Base-by-base conservation (phyloP, 2,888 invertebrate genomes). In the Brachylomia viminalis region DNA sequence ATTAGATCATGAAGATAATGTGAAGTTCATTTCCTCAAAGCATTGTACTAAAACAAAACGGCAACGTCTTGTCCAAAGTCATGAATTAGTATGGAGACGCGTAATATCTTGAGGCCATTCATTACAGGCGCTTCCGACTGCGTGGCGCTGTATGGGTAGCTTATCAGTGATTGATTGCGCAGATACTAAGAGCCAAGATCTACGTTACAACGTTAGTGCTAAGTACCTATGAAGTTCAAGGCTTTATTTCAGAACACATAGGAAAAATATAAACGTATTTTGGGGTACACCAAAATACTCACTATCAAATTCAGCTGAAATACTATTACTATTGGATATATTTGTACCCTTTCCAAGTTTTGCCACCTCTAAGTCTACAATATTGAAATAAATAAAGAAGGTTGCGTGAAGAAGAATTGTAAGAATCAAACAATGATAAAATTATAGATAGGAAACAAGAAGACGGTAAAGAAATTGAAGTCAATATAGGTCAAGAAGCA, bases 121-220 rank as follows among this genome's bases (percentile, higher is more conserved):
- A 87, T 88, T 87, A 87, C 84, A 67, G 77, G 30, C 69, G 77
- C 78, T 87, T 88, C 88, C 89, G 87, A 86, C 87, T 88, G 87
- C 87, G 87, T 82, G 80, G 79, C 78, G 71, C 64, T 85, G 78
- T 87, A 82, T 87, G 80, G 88, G 86, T 82, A 82, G 89, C 89
- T 87, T 88, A 87, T 87, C 87, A 77, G 86, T 87, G 87, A 87
- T 87, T 88, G 87, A 87, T 88, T 87, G 88, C 82, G 38, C 66
- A 65, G 89, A 88, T 87, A 87, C 83, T 85, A 78, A 83, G 78
- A 80, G 56, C 78, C 74, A 75, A 77, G 81, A 85, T 82, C 85
- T 85, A 85, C 42, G 82, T 64, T 52, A 72, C 66, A 72, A 67
- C 74, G 65, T 76, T 59, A 77, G 75, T 68, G 64, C 64, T 82